phyloP scores from a whole-genome alignment of 2,888 invertebrate species.

The Clitarchus hookeri region DNA sequence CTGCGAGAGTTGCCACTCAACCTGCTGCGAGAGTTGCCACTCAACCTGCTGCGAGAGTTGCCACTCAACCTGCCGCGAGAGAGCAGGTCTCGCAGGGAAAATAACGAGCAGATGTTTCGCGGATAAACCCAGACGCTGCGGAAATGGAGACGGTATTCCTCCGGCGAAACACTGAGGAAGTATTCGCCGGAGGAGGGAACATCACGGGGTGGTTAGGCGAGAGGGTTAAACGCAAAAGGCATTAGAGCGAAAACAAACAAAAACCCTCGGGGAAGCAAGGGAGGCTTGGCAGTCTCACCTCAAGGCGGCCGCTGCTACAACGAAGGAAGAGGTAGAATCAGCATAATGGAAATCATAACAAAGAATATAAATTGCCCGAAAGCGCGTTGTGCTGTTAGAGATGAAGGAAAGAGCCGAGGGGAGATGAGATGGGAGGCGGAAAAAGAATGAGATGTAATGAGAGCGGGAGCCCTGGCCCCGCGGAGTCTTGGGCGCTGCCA shows the following conservation, averaged over 20 bases:
- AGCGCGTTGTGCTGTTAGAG: background rate
- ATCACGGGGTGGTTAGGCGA: background rate
- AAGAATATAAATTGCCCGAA: constrained; percentile 8
- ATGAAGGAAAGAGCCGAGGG: background rate
- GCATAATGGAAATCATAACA: constrained; percentile 14
- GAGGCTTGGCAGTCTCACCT: background rate
- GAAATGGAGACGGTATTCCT: no score
- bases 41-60: no score
- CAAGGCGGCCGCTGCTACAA: background rate
- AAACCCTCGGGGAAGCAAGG: background rate
- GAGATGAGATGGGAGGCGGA: background rate
- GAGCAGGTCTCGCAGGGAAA: no score
- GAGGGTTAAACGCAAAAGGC: background rate
- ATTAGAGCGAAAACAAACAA: constrained; percentile 8
- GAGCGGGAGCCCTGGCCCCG: background rate
- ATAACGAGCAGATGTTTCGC: no score
- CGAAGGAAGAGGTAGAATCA: background rate
- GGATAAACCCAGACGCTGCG: no score
- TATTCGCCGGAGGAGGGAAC: no score
- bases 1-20: no score
- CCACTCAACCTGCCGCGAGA: no score
- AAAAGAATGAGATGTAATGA: background rate
- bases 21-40: no score
- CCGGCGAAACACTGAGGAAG: no score
- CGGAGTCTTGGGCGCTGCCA: background rate